A percentile compares a stretch with the other conserved stretches of the same genome.
These are phyloP conservation scores for Phortica variegata DNA, from an alignment of 1,140 invertebrate genomes.

Conservation along the genomic window DNA sequence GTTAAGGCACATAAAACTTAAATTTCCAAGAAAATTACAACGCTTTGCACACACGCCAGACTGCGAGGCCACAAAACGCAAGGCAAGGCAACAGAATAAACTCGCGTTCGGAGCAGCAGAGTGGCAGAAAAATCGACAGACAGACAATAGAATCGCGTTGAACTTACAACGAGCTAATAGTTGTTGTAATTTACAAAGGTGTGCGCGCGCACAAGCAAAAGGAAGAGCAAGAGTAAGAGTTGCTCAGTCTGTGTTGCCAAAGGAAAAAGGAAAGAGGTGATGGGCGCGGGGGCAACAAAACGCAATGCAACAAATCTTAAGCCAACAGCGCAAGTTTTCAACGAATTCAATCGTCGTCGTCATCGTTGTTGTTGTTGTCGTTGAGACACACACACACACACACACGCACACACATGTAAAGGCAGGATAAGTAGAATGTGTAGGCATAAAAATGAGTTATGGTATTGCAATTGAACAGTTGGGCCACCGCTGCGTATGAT, in stretches of 20 bases:
- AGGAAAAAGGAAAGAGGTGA: too few species aligned
- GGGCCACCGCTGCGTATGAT: slow-evolving; percentile 54
- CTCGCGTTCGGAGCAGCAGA: neutral
- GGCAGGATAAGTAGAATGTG: too few species aligned
- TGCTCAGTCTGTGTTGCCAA: slow-evolving; percentile 7
- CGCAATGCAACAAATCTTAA: slow-evolving; percentile 43
- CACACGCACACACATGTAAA: too few species aligned
- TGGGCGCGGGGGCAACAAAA: too few species aligned
- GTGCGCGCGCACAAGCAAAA: slow-evolving; percentile 8
- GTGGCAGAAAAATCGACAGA: slow-evolving; percentile 9
- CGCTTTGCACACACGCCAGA: slow-evolving; percentile 3
- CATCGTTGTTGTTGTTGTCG: slow-evolving; percentile 16
- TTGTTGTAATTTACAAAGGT: slow-evolving; percentile 52
- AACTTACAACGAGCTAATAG: too few species aligned
- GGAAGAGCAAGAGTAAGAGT: slow-evolving; percentile 18
- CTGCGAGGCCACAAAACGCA: slow-evolving; percentile 28
- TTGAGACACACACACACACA: slow-evolving; percentile 11
- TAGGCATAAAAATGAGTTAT: slow-evolving; percentile 51
- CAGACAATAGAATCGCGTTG: too few species aligned
- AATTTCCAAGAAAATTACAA: slow-evolving; percentile 53
- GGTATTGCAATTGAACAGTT: slow-evolving; percentile 52
- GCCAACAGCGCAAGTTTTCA: slow-evolving; percentile 55
- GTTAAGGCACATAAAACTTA: slow-evolving; percentile 41
- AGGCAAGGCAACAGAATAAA: slow-evolving; percentile 20
- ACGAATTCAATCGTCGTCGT: slow-evolving; percentile 30